Base-by-base conservation (phyloP, 1,140 invertebrate species). In the Sitobion miscanthi region DNA sequence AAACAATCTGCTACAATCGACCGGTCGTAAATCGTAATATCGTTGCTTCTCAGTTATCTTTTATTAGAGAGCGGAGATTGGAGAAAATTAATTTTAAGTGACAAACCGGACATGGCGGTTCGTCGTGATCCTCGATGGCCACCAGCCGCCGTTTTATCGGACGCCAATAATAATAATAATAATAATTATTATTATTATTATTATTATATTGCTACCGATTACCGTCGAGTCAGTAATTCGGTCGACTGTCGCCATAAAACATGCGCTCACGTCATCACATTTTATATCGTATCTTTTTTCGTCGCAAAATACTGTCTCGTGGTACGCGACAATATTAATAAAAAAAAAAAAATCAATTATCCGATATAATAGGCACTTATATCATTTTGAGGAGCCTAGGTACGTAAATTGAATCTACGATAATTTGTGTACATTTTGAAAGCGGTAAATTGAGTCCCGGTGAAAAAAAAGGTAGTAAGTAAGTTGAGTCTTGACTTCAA, bases 1-100 rank as follows among this genome's bases (percentile, higher is more conserved):
- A 86, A 49, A 86, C 42, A 42, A 47, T 86, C 23, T 47, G 45
- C 30, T 45, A 45, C 85, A 42, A 86, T 86, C 85, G 25, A 47
- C 42, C 25, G 42, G 85, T 86, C 85, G 85, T 86, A 45, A 47
- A 77, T 77, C 30, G 62, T 77, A n/a, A 77, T 77, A 77, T 86
- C 9, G 85, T 86, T 47, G 23, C 45, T 30, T 0, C 45, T n/a
- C 30, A 20, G 62, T 77, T 77, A 35, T 77, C 30, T n/a, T 77
- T 77, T 77, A 77, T 77, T 77, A 77, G 62, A 35, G 62, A 77
- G 14, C 62, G 62, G 17, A 77, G 62, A 77, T 86, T 30, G 38
- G 85, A 86, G 85, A 86, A 86, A 86, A 86, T 42, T 42, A 86
- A 30, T 86, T 86, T 86, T 25, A 86, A 86, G 45, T 47, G 85